Evolutionary conservation across 2,113 vertebrate genomes (phyloP), one percentile per base, ranked within the genome.

Genomic region (Gambusia holbrooki): DNA sequence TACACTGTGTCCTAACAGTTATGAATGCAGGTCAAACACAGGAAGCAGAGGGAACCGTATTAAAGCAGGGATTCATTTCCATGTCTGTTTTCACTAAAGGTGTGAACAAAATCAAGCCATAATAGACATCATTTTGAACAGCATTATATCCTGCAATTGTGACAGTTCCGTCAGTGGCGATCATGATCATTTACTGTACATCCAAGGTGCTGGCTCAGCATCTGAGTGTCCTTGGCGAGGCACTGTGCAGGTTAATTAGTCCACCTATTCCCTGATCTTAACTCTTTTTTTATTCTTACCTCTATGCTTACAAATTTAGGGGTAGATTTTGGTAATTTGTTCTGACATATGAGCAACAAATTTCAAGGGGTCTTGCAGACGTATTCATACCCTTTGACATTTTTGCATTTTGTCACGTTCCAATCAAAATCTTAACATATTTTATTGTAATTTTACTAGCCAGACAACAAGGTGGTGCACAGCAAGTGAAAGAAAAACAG

Each of bases 121-220:
- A 15, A 22, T 37, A 6, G 28, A 45, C 58, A 30, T 32, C 22
- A 5, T 63, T 73, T 78, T 70, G 30, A 61, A 76, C 62, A 58
- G 6, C 11, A 0, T 35, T 45, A 15, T 40, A 25, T 48, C 61
- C 60, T 12, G 80, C 17, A 19, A 17, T 19, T 5, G 5, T 48
- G 14, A 48, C 45, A 48, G 17, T 5, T 45, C 5, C 13, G 4
- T 48, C 4, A 19, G 15, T 19, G 17, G 19, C 19, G 17, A 5
- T 17, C 45, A 37, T 37, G 17, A 48, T 48, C 45, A 19, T 82
- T 82, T 51, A 60, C 71, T 79, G 73, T 29, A 65, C 63, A 77
- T 69, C 62, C 77, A 75, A 37, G 35, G 65, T 89, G 92, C 89
- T 93, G 84, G 70, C 84, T 93, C 91, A 90, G 91, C 92, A 86